phyloP scores from a whole-genome alignment of 1,140 invertebrate species.

The Sitobion miscanthi region DNA sequence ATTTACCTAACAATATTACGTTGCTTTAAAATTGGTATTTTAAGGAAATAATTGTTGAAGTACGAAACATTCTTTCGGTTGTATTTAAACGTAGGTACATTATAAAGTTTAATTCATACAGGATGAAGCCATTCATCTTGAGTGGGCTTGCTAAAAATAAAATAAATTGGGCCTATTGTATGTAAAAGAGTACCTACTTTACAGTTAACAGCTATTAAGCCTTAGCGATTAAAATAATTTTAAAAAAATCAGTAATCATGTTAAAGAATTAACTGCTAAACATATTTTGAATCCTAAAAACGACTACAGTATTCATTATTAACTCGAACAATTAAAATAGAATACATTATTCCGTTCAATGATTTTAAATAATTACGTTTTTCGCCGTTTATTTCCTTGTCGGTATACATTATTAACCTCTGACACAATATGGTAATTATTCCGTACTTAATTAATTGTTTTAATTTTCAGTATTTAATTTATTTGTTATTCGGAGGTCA shows the following conservation, averaged over 20 bases:
- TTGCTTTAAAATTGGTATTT: background rate
- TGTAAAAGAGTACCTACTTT: conserved; percentile 18
- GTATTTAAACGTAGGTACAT: background rate
- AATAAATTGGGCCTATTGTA: conserved; percentile 27
- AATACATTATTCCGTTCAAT: conserved; percentile 45
- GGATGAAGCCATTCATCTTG: conserved; percentile 17
- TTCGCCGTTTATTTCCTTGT: conserved; percentile 15
- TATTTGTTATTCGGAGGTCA: conserved; percentile 12
- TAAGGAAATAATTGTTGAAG: background rate
- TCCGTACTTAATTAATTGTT: conserved; percentile 35
- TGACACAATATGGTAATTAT: conserved; percentile 41
- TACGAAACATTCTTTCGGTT: background rate
- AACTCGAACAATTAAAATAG: conserved; percentile 31
- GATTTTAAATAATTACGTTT: conserved; percentile 47
- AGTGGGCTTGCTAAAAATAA: background rate
- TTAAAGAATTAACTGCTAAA: conserved; percentile 7
- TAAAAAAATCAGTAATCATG: conserved; percentile 31
- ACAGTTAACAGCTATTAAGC: conserved; percentile 33
- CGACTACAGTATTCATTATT: background rate
- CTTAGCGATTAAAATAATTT: conserved; percentile 5
- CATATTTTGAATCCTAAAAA: conserved; percentile 14
- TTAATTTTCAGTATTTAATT: conserved; percentile 36
- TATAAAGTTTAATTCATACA: background rate
- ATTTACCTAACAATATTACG: background rate
- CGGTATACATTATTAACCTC: background rate